Evolutionary conservation across 2,888 invertebrate genomes (phyloP), one percentile per base, ranked within the genome.

Genomic region (Anorthoa munda): DNA sequence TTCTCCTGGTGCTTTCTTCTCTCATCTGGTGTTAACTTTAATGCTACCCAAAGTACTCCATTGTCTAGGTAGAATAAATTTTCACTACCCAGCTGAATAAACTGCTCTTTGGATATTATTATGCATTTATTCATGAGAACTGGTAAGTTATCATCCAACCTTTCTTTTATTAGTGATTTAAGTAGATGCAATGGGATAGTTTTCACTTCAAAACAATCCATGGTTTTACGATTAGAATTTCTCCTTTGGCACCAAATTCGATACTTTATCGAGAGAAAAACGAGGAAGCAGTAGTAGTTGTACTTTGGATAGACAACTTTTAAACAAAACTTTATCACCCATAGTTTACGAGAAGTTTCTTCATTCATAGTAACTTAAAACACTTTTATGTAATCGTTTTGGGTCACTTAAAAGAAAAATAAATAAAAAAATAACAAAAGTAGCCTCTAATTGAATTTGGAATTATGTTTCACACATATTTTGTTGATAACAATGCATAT

Each of bases 291-390:
- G 85, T 94, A 92, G 79, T 86, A 90, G 89, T 96, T 95, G 93
- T 92, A 95, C 91, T 95, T 95, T 91, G 96, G 96, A 92, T 95
- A 96, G 72, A 94, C 88, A 83, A 96, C 86, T 94, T 94, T 95
- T 82, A 96, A 78, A 87, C 95, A 95, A 91, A 94, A 95, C 87
- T 95, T 95, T 91, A 95, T 87, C 87, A 96, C 93, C 95, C 95
- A 95, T 95, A 96, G 75, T 88, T 94, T 94, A 46, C 85, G 79
- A 73, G 79, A 81, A 75, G 87, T 91, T 79, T 92, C 87, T 87
- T 94, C 89, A 89, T 93, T 93, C 96, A 96, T 96, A 93, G 85
- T 95, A 91, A 84, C 67, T 69, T 82, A 39, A 0, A 59, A 17
- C 53, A 75, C 75, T 66, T 58, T 9, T 48, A 59, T n/a, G 4